A percentile compares a stretch with the other conserved stretches of the same genome.
These are phyloP conservation scores for Synergus laeviventris DNA, from an alignment of 2,888 invertebrate species.

Conservation along the genomic window DNA sequence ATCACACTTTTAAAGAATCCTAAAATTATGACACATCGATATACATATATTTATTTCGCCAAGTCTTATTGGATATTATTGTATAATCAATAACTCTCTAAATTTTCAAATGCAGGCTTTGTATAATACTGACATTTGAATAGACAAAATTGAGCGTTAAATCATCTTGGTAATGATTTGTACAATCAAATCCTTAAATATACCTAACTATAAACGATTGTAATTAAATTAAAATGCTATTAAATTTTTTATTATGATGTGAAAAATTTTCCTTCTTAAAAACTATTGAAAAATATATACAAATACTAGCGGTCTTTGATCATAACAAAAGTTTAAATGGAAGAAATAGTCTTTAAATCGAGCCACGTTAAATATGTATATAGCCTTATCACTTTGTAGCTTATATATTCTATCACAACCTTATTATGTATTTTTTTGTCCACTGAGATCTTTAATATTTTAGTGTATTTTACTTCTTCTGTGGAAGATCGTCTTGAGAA, in stretches of 20 bases:
- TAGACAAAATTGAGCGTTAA: not conserved
- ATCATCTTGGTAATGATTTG: not conserved
- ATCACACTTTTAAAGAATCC: not conserved
- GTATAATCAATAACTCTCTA: not conserved
- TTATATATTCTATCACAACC: conserved; percentile 17
- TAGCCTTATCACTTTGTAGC: too few species aligned
- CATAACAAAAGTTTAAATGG: not conserved
- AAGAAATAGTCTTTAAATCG: conserved; percentile 17
- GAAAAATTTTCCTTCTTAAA: not conserved
- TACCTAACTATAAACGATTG: not conserved
- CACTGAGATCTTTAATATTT: not conserved
- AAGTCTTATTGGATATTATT: not conserved
- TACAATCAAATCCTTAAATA: not conserved
- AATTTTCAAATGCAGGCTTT: not conserved
- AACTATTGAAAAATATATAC: conserved; percentile 15
- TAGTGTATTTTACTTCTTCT: conserved; percentile 51
- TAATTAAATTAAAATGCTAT: not conserved
- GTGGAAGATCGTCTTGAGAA: conserved; percentile 59
- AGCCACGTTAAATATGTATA: not conserved
- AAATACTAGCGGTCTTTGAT: conserved; percentile 28
- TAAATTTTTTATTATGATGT: not conserved
- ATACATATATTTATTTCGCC: not conserved
- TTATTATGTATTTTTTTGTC: conserved; percentile 8
- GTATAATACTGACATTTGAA: not conserved
- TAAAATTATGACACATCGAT: not conserved